A percentile compares a stretch with the other conserved stretches of the same genome.
These are phyloP conservation scores for Urechis unicinctus DNA, from an alignment of 2,888 invertebrate species.

Conservation along the genomic window DNA sequence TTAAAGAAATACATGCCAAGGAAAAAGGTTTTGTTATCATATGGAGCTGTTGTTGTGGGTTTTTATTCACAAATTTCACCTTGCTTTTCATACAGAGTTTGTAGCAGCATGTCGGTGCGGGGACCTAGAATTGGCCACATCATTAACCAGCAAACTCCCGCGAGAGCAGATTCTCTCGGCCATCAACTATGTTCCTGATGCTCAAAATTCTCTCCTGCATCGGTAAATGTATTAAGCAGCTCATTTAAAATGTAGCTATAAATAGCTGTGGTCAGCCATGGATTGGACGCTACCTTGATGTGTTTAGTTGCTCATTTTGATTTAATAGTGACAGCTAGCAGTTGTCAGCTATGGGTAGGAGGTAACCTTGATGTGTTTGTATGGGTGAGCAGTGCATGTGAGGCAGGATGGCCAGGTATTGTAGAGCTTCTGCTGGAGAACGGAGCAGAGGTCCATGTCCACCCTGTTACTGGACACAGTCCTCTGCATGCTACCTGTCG, in stretches of 20 bases:
- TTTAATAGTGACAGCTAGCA: too few species aligned
- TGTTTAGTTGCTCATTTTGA: too few species aligned
- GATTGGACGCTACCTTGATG: too few species aligned
- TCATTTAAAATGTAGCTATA: too few species aligned
- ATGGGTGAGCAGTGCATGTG: conserved; percentile 64
- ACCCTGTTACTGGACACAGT: conserved; percentile 85
- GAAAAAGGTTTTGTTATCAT: not conserved
- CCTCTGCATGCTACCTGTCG: conserved; percentile 86
- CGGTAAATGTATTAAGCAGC: too few species aligned
- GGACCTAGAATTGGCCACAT: conserved; percentile 64
- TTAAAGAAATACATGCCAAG: too few species aligned
- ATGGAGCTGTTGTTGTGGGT: too few species aligned
- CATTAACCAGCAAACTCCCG: conserved; percentile 1
- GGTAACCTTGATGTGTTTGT: too few species aligned
- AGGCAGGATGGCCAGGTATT: conserved; percentile 73
- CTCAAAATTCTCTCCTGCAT: conserved; percentile 80
- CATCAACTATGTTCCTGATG: conserved; percentile 80
- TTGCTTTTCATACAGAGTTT: too few species aligned
- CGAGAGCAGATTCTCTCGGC: conserved; percentile 48
- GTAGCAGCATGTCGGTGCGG: conserved; percentile 1
- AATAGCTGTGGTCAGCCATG: too few species aligned
- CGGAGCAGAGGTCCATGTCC: conserved; percentile 81
- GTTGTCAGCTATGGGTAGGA: too few species aligned
- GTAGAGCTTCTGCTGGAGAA: conserved; percentile 71
- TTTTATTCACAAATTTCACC: too few species aligned